These are phyloP conservation scores for Marmota monax DNA, from an alignment of 2,113 vertebrate genomes.

Conservation along the genomic window DNA sequence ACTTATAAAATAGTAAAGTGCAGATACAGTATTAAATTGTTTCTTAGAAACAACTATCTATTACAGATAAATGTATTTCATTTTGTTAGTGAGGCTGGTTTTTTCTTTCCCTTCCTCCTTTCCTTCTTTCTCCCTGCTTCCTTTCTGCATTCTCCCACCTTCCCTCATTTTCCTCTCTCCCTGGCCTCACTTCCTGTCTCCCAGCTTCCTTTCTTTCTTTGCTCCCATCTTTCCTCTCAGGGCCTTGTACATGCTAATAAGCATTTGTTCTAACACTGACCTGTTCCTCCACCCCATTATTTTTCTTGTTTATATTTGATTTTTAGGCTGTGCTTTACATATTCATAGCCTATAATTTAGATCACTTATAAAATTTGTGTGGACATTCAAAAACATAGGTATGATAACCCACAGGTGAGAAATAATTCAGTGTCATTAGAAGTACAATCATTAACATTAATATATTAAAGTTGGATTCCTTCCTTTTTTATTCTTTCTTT, in stretches of 20 bases:
- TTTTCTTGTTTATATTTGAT: conserved; percentile 55
- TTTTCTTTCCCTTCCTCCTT: neutral
- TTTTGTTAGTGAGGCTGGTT: conserved; percentile 61
- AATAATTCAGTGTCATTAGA: neutral
- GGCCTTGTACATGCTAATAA: neutral
- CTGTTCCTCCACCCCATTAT: neutral
- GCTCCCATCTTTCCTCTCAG: neutral
- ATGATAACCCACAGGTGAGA: neutral
- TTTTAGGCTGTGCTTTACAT: conserved; percentile 46
- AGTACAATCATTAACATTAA: neutral
- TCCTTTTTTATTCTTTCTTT: neutral
- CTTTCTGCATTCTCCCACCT: no score
- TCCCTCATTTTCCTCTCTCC: neutral
- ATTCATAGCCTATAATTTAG: conserved; percentile 12
- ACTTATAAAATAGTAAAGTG: conserved; percentile 58
- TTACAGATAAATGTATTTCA: conserved; percentile 56
- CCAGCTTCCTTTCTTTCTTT: neutral
- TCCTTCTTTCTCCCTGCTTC: neutral
- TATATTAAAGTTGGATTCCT: neutral
- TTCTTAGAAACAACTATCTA: conserved; percentile 68
- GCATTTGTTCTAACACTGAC: neutral
- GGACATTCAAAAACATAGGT: conserved; percentile 55
- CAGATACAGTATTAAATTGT: conserved; percentile 36
- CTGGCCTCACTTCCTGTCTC: no score
- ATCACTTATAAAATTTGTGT: conserved; percentile 55